These are phyloP conservation scores for Rafetus swinhoei DNA, from an alignment of 2,113 vertebrate genomes.

Conservation along the genomic window DNA sequence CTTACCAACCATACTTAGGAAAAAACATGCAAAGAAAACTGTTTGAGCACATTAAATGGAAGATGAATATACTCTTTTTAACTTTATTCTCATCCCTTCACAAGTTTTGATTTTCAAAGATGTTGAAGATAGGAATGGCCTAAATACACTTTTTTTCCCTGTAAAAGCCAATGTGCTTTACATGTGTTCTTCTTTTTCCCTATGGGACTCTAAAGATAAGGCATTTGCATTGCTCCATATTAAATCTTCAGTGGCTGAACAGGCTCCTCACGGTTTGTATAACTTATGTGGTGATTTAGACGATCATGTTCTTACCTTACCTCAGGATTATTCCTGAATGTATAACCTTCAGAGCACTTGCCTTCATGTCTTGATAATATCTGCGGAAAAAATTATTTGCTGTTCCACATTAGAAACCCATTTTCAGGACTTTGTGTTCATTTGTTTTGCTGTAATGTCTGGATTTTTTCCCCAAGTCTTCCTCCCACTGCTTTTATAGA, in stretches of 20 bases:
- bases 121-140: not conserved
- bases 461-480: not conserved
- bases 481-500: not conserved
- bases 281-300: not conserved
- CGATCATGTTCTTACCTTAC: not conserved
- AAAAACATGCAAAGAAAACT: not conserved
- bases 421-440: not conserved
- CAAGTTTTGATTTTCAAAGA: not conserved
- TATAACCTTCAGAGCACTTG: not conserved
- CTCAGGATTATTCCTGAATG: not conserved
- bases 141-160: not conserved
- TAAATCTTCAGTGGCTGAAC: not conserved
- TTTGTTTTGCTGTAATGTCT: not conserved
- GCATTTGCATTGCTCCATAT: not conserved
- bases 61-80: not conserved
- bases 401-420: not conserved
- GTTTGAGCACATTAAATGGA: not conserved
- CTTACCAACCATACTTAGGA: not conserved
- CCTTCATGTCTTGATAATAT: not conserved
- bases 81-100: not conserved
- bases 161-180: not conserved
- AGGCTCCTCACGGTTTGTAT: not conserved
- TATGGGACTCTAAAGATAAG: not conserved
- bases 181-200: not conserved
- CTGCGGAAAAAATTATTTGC: not conserved